Conservation (phyloP, 2,113 vertebrate species). For the Psilopogon haemacephalus region DNA sequence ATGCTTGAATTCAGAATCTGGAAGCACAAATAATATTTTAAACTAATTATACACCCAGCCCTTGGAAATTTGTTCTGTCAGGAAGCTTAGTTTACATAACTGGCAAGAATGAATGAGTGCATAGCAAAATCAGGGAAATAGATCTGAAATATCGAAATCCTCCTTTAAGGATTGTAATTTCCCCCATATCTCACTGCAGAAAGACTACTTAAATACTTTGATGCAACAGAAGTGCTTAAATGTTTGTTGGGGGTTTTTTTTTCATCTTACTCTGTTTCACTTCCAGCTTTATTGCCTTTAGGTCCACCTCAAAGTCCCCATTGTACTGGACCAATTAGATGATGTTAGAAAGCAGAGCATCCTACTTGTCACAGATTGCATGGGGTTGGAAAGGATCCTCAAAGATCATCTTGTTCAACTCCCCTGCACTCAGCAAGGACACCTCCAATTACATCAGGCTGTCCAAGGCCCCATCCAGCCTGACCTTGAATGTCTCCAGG, state of each 20-base stretch:
- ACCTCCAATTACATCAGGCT: no score
- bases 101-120: not conserved
- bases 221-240: not conserved
- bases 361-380: not conserved
- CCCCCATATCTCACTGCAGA: not conserved
- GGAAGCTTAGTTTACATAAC: not conserved
- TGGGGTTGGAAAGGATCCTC: no score
- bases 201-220: not conserved
- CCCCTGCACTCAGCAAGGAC: no score
- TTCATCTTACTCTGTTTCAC: not conserved
- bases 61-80: not conserved
- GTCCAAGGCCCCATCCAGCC: no score
- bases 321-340: not conserved
- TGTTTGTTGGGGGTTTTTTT: not conserved
- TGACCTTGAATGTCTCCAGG: no score
- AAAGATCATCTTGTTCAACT: no score
- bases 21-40: not conserved
- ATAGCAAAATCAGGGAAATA: not conserved
- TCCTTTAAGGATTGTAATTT: not conserved
- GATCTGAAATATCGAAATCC: not conserved
- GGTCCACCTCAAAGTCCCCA: not conserved
- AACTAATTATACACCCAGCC: not conserved
- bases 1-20: not conserved
- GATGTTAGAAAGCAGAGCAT: not conserved
- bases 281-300: not conserved